Evolutionary conservation across 2,113 vertebrate species (phyloP), one percentile per base, ranked within the genome.

Genomic region (Amphiprion percula): DNA sequence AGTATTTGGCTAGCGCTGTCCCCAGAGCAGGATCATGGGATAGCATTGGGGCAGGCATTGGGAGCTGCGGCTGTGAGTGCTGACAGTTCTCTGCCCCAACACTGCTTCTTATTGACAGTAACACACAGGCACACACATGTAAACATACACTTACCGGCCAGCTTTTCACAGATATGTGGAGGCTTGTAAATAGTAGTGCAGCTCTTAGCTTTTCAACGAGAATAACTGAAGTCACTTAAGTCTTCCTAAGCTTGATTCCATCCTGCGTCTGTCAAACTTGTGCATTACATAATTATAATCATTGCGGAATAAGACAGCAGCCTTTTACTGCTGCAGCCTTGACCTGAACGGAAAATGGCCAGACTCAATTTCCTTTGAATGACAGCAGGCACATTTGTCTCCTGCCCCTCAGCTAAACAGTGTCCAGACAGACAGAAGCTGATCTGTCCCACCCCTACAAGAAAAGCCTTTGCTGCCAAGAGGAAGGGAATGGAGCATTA

Each of bases 11-110:
- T 50, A 41, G 81, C 56, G 47, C 64, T 76, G 49, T 85, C 75
- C 82, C 68, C 37, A 49, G 75, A 83, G 88, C n/a, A 19, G 86
- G 75, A 80, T 80, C 79, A 69, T 61, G 77, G 85, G 79, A 83
- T 68, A 74, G 82, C 76, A 54, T 63, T 24, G 89, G 74, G 81
- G 83, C 83, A 84, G 82, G 72, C 80, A 28, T 65, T 80, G 78
- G 82, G 83, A 88, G 81, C 82, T 87, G 91, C 33, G 67, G 80
- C 79, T 68, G 55, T 67, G 77, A 88, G 90, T 87, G 88, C 85
- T 91, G 92, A 93, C 90, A 93, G 84, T 80, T 19, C 75, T 83
- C 59, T 74, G 88, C 80, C 83, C 90, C 83, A 68, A 94, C 87
- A 92, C 75, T 61, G 86, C 74, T 71, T 74, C 82, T 87, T 82